These are phyloP conservation scores for Tetragnatha versicolor DNA, from an alignment of 1,140 invertebrate species.

Conservation along the genomic window DNA sequence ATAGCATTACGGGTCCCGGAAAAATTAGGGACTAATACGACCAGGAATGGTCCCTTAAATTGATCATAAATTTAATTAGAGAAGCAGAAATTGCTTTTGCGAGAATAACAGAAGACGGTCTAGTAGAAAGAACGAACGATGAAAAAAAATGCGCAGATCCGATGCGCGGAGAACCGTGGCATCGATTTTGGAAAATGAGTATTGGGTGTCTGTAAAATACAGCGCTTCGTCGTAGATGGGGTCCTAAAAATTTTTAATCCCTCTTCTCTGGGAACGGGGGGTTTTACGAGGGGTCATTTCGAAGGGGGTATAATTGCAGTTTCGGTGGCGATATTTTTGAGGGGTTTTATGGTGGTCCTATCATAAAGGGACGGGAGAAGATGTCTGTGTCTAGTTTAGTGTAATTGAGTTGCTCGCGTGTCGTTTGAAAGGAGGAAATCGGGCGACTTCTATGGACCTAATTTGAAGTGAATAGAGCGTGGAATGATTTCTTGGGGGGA, in stretches of 20 bases:
- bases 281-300: neutral
- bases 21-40: conserved; percentile 45
- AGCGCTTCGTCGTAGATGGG: neutral
- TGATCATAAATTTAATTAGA: conserved; percentile 49
- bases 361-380: too few relatives aligned
- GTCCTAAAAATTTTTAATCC: neutral
- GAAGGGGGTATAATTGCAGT: too few relatives aligned
- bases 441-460: too few relatives aligned
- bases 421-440: too few relatives aligned
- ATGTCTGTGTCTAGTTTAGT: too few relatives aligned
- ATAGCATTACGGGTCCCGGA: conserved; percentile 34
- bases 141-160: neutral
- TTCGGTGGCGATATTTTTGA: too few relatives aligned
- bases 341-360: too few relatives aligned
- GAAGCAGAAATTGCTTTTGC: conserved; percentile 42
- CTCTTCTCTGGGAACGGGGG: too few relatives aligned
- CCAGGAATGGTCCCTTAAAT: conserved; percentile 33
- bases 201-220: neutral
- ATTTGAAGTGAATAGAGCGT: too few relatives aligned
- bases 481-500: too few relatives aligned
- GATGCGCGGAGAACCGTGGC: neutral
- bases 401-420: too few relatives aligned
- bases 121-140: neutral
- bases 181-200: conserved; percentile 23
- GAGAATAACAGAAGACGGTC: conserved; percentile 14